phyloP scores from a whole-genome alignment of 2,797 vertebrate genomes.

The Myripristis murdjan region DNA sequence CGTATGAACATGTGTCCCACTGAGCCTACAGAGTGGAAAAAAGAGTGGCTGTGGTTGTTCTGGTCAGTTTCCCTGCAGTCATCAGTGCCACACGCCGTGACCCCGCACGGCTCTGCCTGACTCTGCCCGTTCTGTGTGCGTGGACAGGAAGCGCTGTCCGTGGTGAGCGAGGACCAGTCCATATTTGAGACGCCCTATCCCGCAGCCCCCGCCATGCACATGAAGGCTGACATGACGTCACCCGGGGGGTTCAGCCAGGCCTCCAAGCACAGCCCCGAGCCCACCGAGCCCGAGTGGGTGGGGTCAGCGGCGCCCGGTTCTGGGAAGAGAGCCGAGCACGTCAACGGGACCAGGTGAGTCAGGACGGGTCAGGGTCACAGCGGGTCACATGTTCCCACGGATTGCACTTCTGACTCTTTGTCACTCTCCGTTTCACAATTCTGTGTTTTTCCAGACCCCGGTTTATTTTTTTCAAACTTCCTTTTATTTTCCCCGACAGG shows the following conservation, averaged over 20 bases:
- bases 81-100: constrained; percentile 32
- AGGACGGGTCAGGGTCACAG: constrained; percentile 23
- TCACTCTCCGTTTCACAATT: neutral
- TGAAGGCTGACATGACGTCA: constrained; percentile 86
- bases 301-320: constrained; percentile 63
- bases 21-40: constrained; percentile 24
- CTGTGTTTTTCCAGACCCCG: constrained; percentile 46
- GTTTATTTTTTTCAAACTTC: neutral
- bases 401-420: constrained; percentile 24
- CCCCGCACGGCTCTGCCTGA: constrained; percentile 30
- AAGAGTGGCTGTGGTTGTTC: no score
- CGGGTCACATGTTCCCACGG: constrained; percentile 48
- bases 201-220: constrained; percentile 79
- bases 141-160: constrained; percentile 88
- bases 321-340: constrained; percentile 84
- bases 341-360: constrained; percentile 88
- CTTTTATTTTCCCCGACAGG: neutral
- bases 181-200: constrained; percentile 85
- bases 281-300: constrained; percentile 83
- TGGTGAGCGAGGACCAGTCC: constrained; percentile 89
- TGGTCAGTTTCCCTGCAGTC: constrained; percentile 30
- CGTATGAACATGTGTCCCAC: neutral
- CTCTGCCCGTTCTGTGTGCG: constrained; percentile 58
- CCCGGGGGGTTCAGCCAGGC: constrained; percentile 78
- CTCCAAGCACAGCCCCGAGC: constrained; percentile 82